These are phyloP conservation scores for Butorides virescens DNA, from an alignment of 2,113 vertebrate genomes.

Conservation along the genomic window DNA sequence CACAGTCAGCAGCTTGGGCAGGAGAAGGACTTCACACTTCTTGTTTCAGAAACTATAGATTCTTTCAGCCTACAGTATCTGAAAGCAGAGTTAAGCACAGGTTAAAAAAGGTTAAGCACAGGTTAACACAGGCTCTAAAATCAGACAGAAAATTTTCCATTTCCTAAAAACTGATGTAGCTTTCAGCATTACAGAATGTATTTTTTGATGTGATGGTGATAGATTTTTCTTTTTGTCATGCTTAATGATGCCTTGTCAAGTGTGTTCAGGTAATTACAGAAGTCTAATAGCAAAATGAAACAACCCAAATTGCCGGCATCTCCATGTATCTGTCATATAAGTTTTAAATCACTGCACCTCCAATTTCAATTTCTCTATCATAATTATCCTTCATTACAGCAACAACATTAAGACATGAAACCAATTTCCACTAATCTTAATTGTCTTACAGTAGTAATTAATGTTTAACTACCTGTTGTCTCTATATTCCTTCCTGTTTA, in stretches of 20 bases:
- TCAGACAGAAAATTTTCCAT: background rate
- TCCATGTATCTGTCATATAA: background rate
- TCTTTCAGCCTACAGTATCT: background rate
- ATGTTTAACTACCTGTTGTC: background rate
- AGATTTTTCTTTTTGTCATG: background rate
- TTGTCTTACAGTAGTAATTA: background rate
- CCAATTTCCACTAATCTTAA: background rate
- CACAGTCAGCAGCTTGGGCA: background rate
- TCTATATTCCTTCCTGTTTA: background rate
- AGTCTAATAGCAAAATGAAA: background rate
- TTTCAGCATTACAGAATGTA: background rate
- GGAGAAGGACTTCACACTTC: background rate
- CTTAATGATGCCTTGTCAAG: slow-evolving; percentile 7
- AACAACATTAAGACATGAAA: background rate
- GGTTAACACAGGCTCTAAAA: background rate
- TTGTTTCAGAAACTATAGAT: background rate
- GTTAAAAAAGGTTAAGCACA: background rate
- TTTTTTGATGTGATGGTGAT: background rate
- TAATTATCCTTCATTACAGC: background rate
- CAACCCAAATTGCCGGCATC: background rate
- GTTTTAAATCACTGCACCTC: slow-evolving; percentile 15
- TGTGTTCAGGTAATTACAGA: background rate
- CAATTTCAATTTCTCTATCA: background rate
- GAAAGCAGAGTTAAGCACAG: background rate
- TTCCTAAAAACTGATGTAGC: background rate